phyloP scores from a whole-genome alignment of 2,888 invertebrate species.

The Amphipoea oculea region DNA sequence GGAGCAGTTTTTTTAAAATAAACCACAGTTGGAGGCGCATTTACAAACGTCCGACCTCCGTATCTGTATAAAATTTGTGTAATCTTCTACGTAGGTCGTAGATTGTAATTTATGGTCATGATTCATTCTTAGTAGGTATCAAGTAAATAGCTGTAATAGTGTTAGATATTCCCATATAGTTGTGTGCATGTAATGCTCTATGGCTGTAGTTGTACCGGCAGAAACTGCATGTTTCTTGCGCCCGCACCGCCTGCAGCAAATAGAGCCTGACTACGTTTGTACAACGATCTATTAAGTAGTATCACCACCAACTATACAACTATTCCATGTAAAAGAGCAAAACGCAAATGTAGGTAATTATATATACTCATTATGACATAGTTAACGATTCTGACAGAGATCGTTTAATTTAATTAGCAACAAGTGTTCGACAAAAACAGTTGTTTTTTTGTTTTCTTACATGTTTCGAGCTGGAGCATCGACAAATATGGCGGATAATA shows the following conservation, averaged over 20 bases:
- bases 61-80: slow-evolving; percentile 27
- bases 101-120: slow-evolving; percentile 32
- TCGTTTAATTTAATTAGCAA: slow-evolving; percentile 72
- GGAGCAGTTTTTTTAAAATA: slow-evolving; percentile 38
- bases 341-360: slow-evolving; percentile 54
- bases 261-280: slow-evolving; percentile 53
- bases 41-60: slow-evolving; percentile 23
- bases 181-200: slow-evolving; percentile 26
- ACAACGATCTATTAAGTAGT: slow-evolving; percentile 38
- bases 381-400: slow-evolving; percentile 59
- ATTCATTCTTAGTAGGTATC: slow-evolving; percentile 35
- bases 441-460: slow-evolving; percentile 50
- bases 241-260: slow-evolving; percentile 45
- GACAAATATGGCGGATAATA: slow-evolving; percentile 53
- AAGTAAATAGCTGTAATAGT: slow-evolving; percentile 24
- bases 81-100: slow-evolving; percentile 33
- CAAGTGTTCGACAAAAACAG: slow-evolving; percentile 61
- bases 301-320: slow-evolving; percentile 39
- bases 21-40: slow-evolving; percentile 22
- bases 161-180: slow-evolving; percentile 16
- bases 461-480: slow-evolving; percentile 25
- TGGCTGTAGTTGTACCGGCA: slow-evolving; percentile 29
- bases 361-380: slow-evolving; percentile 63
- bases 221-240: slow-evolving; percentile 49
- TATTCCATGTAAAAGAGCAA: slow-evolving; percentile 52